phyloP scores from a whole-genome alignment of 1,140 invertebrate genomes.

The Tetragonula clypearis region DNA sequence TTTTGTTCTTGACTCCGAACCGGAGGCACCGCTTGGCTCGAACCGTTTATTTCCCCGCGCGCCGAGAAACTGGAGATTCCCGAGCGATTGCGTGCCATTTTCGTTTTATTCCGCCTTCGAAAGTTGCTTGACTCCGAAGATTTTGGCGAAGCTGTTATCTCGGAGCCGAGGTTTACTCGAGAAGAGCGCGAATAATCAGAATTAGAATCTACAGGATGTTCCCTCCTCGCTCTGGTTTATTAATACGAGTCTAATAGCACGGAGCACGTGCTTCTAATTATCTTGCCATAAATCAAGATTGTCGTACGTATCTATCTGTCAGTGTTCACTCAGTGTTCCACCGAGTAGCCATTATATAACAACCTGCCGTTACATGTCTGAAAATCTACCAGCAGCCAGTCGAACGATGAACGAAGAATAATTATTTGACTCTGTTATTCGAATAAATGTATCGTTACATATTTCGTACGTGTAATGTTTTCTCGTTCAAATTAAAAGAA shows the following conservation, averaged over 20 bases:
- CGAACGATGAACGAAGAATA: background rate
- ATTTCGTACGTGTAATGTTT: no score
- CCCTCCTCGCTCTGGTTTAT: background rate
- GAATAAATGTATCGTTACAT: no score
- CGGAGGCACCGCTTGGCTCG: background rate
- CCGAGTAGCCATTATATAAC: background rate
- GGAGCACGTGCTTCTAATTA: background rate
- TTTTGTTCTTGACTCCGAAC: background rate
- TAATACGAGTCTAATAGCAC: background rate
- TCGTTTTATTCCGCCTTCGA: no score
- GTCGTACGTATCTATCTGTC: background rate
- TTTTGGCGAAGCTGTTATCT: no score
- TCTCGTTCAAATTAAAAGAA: no score
- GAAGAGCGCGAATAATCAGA: background rate
- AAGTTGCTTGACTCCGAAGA: no score
- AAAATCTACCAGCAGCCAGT: background rate
- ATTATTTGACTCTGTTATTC: no score
- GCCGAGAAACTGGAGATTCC: background rate
- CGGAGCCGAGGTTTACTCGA: no score
- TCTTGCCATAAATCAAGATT: background rate
- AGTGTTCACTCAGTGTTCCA: background rate
- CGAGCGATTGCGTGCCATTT: no score
- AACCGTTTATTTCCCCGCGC: background rate
- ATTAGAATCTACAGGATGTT: background rate
- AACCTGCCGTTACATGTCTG: background rate